A percentile compares a stretch with the other conserved stretches of the same genome.
Conservation (phyloP, 2,888 invertebrate species). For the Sphinx pinastri region DNA sequence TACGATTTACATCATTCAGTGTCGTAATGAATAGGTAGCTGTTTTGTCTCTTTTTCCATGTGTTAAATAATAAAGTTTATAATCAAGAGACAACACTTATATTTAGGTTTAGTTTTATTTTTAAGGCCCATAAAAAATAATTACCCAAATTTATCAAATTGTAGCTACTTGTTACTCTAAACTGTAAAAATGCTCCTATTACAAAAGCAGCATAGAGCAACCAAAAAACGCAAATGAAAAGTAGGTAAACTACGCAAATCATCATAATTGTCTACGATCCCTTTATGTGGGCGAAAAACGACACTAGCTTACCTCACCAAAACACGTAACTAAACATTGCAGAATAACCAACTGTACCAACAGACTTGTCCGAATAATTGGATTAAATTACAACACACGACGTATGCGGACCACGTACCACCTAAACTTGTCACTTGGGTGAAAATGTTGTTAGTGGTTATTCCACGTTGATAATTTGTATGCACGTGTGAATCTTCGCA, state of each 20-base stretch:
- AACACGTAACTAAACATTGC: background rate
- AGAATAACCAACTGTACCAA: background rate
- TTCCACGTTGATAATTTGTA: slow-evolving; percentile 11
- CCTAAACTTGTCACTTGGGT: slow-evolving; percentile 3
- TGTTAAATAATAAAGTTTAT: too few relatives aligned
- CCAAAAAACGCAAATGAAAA: slow-evolving; percentile 1
- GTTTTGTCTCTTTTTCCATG: too few relatives aligned
- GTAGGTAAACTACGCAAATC: background rate
- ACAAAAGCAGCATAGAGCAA: background rate
- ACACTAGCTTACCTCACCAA: background rate
- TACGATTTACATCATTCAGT: too few relatives aligned
- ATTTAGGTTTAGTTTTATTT: too few relatives aligned
- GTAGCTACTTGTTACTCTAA: too few relatives aligned
- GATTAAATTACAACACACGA: background rate
- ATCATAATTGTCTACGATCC: background rate
- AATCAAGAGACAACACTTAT: too few relatives aligned
- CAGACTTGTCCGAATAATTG: slow-evolving; percentile 5
- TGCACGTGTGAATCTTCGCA: slow-evolving; percentile 5
- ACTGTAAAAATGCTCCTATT: background rate
- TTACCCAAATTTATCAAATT: too few relatives aligned
- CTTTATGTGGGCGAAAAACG: background rate
- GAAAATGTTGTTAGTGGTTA: background rate
- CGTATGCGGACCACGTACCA: slow-evolving; percentile 5
- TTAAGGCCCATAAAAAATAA: too few relatives aligned
- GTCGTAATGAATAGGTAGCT: too few relatives aligned